These are phyloP conservation scores for Bursaphelenchus mucronatus DNA, from an alignment of 1,140 invertebrate species.

Conservation along the genomic window DNA sequence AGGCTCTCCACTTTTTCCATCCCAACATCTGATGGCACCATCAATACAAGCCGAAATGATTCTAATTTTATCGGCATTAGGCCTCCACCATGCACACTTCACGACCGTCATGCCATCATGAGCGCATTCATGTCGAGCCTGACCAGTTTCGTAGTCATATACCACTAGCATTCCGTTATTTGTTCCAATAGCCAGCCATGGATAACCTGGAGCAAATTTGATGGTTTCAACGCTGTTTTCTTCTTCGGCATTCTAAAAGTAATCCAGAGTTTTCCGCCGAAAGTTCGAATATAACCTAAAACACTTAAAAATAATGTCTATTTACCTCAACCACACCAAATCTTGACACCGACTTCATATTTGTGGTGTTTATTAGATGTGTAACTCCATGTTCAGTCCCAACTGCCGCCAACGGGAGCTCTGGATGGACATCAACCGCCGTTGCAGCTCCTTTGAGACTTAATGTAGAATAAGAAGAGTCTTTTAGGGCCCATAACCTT, in stretches of 20 bases:
- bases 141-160: conserved; percentile 32
- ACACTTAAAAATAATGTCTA: background rate
- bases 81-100: conserved; percentile 20
- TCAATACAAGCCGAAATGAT: conserved; percentile 40
- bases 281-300: background rate
- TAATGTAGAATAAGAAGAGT: conserved; percentile 10
- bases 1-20: conserved; percentile 38
- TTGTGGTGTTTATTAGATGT: conserved; percentile 30
- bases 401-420: conserved; percentile 25
- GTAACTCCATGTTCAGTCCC: conserved; percentile 35
- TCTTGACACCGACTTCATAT: conserved; percentile 19
- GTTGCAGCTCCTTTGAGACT: conserved; percentile 16
- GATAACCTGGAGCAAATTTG: conserved; percentile 26
- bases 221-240: conserved; percentile 27
- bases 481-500: conserved; percentile 37
- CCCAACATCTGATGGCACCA: conserved; percentile 31
- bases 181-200: conserved; percentile 40
- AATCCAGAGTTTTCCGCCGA: too few species aligned
- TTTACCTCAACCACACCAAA: conserved; percentile 9
- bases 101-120: conserved; percentile 38
- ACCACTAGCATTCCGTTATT: conserved; percentile 19
- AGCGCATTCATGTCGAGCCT: conserved; percentile 27
- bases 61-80: conserved; percentile 5
- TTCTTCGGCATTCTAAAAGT: background rate
- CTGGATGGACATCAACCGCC: conserved; percentile 24